Evolutionary conservation across 2,797 vertebrate species (phyloP), one percentile per base, ranked within the genome.

Genomic region (Emydoidea blandingii): DNA sequence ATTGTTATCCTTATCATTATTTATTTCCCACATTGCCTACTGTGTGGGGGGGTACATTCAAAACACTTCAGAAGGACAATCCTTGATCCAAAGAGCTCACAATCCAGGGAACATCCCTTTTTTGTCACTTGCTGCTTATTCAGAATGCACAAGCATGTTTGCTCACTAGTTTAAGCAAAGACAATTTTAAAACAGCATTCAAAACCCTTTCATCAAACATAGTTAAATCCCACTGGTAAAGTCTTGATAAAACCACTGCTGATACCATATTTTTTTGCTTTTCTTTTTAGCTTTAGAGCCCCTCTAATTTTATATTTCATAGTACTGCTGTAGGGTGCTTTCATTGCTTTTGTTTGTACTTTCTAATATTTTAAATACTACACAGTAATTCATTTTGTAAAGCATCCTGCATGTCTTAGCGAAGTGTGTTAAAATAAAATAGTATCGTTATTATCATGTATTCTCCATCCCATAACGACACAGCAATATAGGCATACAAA

Each of bases 331-430:
- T 82, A 84, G 89, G 47, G 41, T 95, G 59, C 82, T 41, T 83
- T 72, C 23, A 41, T 25, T 94, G 44, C 81, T 95, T 94, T 92
- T 83, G 54, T 96, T 95, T 92, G 65, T 92, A 81, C 41, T 82
- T 96, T 78, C 81, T 92, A 54, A 88, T 94, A 94, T 96, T 95
- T 91, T 74, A 44, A 94, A 23, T 92, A 92, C 82, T 91, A 72
- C 95, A 62, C 76, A 37, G 78, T 34, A 94, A 27, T 87, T 95
- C 87, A 50, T 81, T 54, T 92, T 91, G 29, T 90, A 68, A 86
- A 85, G 52, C 89, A 90, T 95, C 54, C 54, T 86, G 5, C 9
- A 9, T 72, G 37, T 72, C 65, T 72, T 72, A 72, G n/a, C 19
- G 41, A 41, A 21, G 65, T 41, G 18, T 68, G 18, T 41, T 68